Evolutionary conservation across 2,888 invertebrate species (phyloP), one percentile per base, ranked within the genome.

Genomic region (Gymnocheta viridis): DNA sequence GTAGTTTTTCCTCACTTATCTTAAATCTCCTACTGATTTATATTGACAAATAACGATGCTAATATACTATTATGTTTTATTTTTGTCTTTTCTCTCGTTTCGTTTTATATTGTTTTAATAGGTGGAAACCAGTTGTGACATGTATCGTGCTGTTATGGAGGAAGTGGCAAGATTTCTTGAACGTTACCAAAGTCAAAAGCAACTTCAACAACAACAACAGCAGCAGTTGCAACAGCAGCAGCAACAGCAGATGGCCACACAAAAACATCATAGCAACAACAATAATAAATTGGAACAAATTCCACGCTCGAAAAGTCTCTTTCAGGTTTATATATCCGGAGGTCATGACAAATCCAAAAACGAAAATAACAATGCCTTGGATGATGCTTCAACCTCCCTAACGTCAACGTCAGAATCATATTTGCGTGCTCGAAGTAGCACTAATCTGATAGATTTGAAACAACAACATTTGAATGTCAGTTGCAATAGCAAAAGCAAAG

Each of bases 71-170:
- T 64, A 66, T 66, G n/a, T 62, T 67, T 32, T 29, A 27, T 44
- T 41, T 77, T 66, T 3, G 0, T 60, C 12, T 41, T 56, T 73
- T 41, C 32, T 67, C 32, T 74, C 22, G 7, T 35, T 60, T 49
- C 38, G 7, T 74, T 74, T 72, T 19, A n/a, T 72, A 35, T 70
- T 64, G 44, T 64, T 64, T 78, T 38, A 91, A 29, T 89, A 95
- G 95, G 93, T 93, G 86, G 94, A 95, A 89, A 93, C 94, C 64
- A 95, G 94, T 89, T 93, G 94, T 82, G 93, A 94, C 89, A 95
- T 95, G 95, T 95, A 95, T 91, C 93, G 94, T 84, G 94, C 94
- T 12, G 93, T 95, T 58, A 94, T 95, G 94, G 94, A 94, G 88
- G 94, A 95, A 89, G 94, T 95, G 58, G 93, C 94, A 24, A 93